Evolutionary conservation across 2,113 vertebrate genomes (phyloP).

Genomic region (Ptilorrhoa leucosticta): DNA sequence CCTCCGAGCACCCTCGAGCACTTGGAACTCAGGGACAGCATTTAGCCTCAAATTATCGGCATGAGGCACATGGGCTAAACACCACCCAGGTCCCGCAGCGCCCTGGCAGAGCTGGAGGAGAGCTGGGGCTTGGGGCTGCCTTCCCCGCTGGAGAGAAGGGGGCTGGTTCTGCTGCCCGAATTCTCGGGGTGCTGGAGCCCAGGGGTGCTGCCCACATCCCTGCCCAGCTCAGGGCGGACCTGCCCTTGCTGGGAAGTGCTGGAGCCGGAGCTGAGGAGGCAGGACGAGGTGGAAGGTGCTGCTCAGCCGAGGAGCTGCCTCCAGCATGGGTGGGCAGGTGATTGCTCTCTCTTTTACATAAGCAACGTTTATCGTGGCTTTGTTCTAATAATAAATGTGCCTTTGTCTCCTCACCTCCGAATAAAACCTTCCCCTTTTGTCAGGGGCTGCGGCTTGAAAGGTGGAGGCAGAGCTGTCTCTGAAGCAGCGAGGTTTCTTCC

Average conservation of each 20-base stretch:
- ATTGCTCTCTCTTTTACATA: background rate
- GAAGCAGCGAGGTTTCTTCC: background rate
- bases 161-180: accelerated
- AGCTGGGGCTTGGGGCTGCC: background rate
- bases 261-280: background rate
- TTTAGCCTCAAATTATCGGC: background rate
- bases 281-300: background rate
- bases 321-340: background rate
- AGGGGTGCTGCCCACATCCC: background rate
- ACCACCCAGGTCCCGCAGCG: accelerated
- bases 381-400: conserved; percentile 17
- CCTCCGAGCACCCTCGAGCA: background rate
- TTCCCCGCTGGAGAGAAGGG: background rate
- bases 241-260: background rate
- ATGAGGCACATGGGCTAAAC: accelerated
- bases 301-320: background rate
- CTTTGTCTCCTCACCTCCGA: background rate
- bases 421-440: background rate
- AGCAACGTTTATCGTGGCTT: background rate
- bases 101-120: background rate
- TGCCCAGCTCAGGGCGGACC: background rate
- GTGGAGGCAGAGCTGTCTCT: background rate
- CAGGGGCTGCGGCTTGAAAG: background rate
- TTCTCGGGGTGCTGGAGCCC: accelerated
- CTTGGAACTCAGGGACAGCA: background rate